Conservation (phyloP, 2,797 vertebrate genomes). For the Lycodopsis pacificus region DNA sequence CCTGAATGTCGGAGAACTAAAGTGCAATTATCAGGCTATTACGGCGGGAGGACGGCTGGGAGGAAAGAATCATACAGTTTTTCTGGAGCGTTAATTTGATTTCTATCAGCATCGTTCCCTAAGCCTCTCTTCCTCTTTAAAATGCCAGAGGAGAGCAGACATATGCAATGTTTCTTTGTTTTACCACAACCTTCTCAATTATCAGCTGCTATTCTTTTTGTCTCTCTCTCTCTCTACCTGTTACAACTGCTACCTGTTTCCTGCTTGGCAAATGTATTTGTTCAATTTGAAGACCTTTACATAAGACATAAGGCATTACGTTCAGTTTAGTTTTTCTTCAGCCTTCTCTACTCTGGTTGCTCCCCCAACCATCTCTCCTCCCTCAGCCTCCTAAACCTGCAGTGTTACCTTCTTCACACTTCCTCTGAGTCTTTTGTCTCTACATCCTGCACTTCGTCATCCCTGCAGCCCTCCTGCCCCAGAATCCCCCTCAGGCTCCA, state of each 20-base stretch:
- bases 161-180: conserved; percentile 73
- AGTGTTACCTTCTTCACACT: conserved; percentile 50
- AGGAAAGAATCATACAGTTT: conserved; percentile 82
- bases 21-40: conserved; percentile 90
- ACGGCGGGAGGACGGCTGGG: conserved; percentile 81
- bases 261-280: conserved; percentile 18
- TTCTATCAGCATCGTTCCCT: conserved; percentile 78
- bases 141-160: conserved; percentile 67
- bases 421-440: conserved; percentile 66
- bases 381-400: conserved; percentile 46
- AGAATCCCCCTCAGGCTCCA: conserved; percentile 69
- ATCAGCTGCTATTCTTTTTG: conserved; percentile 25
- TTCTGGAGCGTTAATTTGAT: conserved; percentile 87
- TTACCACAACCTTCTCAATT: conserved; percentile 63
- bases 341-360: conserved; percentile 22
- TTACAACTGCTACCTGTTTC: conserved; percentile 35
- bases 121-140: conserved; percentile 65
- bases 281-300: conserved; percentile 1
- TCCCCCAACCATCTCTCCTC: conserved; percentile 8
- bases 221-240: conserved; percentile 30
- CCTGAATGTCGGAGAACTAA: conserved; percentile 86
- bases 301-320: conserved; percentile 8
- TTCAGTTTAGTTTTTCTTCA: conserved; percentile 35
- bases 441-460: conserved; percentile 65
- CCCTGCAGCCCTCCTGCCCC: conserved; percentile 55